Percentiles rank a stretch among this genome's conserved stretches.
phyloP scores from a whole-genome alignment of 2,797 vertebrate genomes.

The Linurgus olivaceus region DNA sequence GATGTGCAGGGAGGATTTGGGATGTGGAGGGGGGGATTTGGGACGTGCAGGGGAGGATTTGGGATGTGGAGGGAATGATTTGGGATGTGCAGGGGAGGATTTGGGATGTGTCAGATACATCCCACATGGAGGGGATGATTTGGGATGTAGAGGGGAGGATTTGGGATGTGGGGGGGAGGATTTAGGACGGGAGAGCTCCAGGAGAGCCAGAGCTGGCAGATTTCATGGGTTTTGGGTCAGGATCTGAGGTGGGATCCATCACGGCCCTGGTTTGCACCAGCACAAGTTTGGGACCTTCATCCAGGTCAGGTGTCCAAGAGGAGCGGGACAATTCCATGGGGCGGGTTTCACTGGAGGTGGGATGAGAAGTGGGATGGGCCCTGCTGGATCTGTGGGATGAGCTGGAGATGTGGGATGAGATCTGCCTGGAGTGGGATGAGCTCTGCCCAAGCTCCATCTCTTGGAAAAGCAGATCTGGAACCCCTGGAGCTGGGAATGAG shows the following conservation, averaged over 20 bases:
- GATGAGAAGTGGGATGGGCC: neutral
- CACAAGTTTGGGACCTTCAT: rapidly evolving
- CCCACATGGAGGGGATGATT: no score
- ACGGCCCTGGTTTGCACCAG: neutral
- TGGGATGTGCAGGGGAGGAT: no score
- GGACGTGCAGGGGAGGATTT: no score
- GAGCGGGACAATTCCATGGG: rapidly evolving
- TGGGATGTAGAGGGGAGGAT: neutral
- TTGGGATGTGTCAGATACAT: no score
- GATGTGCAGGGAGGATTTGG: neutral
- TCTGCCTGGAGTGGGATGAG: neutral
- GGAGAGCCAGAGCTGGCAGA: neutral
- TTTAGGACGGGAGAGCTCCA: neutral
- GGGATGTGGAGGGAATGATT: neutral
- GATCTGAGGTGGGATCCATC: neutral
- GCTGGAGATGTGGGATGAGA: neutral
- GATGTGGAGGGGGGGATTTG: neutral
- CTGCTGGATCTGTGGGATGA: neutral
- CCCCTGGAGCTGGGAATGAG: neutral
- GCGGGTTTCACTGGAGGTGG: rapidly evolving
- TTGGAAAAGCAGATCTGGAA: neutral
- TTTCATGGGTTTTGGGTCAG: rapidly evolving
- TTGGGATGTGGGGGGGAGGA: neutral
- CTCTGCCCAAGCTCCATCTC: neutral
- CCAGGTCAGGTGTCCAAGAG: neutral